Conservation (phyloP, 53 echinoderm and acorn worm species). For the Paracentrotus lividus region DNA sequence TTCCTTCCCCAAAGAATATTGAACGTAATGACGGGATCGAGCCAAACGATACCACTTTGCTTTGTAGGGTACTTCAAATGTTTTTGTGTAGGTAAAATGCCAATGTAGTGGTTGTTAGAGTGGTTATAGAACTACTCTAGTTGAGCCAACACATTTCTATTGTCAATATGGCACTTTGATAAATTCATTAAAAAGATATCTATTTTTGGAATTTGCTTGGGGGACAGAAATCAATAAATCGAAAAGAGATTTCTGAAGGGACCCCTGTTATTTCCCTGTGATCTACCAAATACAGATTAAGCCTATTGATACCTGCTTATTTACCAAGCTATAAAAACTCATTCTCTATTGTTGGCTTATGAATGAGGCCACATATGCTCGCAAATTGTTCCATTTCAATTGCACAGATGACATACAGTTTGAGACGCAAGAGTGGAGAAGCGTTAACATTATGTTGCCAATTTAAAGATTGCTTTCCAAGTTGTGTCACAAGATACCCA, state of each 20-base stretch:
- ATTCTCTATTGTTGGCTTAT: not conserved
- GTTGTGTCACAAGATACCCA: not conserved
- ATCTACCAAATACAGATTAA: constrained; percentile 14
- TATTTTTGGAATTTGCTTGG: not conserved
- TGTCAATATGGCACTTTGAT: no score
- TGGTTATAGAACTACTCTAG: not conserved
- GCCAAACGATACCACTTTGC: no score
- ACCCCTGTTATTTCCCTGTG: not conserved
- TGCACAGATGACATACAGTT: not conserved
- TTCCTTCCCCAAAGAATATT: no score
- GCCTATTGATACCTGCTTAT: not conserved
- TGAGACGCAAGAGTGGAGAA: not conserved
- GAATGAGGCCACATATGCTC: not conserved
- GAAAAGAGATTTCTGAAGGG: not conserved
- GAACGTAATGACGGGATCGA: no score
- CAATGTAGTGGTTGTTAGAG: not conserved
- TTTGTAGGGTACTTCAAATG: not conserved
- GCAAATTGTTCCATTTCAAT: not conserved
- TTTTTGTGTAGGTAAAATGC: no score
- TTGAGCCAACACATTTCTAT: not conserved
- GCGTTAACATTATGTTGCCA: not conserved
- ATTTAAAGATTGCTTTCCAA: not conserved
- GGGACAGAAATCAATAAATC: not conserved
- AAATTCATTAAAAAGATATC: not conserved
- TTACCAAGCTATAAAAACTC: not conserved